Percentiles rank a stretch among this genome's conserved stretches.
These are phyloP conservation scores for Timema cristinae DNA, from an alignment of 2,888 invertebrate genomes.

Conservation along the genomic window DNA sequence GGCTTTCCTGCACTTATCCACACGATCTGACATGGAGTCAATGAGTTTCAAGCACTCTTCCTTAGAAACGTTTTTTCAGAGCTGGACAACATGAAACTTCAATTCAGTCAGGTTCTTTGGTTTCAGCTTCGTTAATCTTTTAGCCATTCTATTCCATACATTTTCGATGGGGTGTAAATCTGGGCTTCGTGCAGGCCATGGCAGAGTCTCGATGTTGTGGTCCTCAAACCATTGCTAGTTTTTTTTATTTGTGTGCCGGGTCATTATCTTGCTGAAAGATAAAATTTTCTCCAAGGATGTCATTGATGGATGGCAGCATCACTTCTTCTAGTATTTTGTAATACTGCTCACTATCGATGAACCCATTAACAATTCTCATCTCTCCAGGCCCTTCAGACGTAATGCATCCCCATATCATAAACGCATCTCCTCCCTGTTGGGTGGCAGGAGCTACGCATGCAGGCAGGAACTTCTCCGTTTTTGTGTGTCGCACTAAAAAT, in stretches of 20 bases:
- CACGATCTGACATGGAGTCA: too few relatives aligned
- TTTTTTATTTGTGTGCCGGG: background rate
- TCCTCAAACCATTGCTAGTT: conserved; percentile 5
- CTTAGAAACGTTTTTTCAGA: too few relatives aligned
- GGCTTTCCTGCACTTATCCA: too few relatives aligned
- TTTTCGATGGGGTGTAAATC: background rate
- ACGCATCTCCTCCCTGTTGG: background rate
- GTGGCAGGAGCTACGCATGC: background rate
- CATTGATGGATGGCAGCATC: too few relatives aligned
- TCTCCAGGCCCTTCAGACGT: conserved; percentile 1
- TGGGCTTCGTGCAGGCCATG: conserved; percentile 5
- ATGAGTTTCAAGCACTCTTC: too few relatives aligned
- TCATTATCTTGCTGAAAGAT: background rate
- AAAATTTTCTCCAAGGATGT: background rate
- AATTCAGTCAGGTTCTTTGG: too few relatives aligned
- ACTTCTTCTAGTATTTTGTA: too few relatives aligned
- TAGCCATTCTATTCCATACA: too few relatives aligned
- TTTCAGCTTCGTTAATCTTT: too few relatives aligned
- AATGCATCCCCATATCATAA: conserved; percentile 13
- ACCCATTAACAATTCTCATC: background rate
- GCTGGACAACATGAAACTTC: too few relatives aligned
- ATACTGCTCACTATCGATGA: background rate
- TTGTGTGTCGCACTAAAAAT: background rate
- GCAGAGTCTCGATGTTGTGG: background rate
- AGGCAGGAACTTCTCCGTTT: conserved; percentile 5